Evolutionary conservation across 2,797 vertebrate species (phyloP).

Genomic region (Malacoctenus gilli): DNA sequence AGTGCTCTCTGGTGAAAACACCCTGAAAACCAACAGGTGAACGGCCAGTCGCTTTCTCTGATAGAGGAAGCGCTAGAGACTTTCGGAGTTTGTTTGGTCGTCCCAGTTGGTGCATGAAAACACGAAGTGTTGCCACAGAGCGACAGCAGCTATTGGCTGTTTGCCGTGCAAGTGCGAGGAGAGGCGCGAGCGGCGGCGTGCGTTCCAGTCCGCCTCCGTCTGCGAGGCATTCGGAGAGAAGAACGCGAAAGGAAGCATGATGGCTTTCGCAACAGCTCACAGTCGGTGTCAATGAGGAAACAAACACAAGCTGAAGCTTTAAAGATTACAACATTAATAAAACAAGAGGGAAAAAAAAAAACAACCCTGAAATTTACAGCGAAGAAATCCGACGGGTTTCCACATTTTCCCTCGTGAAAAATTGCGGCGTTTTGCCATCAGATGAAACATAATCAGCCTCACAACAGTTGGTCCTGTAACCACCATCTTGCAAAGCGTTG

Average conservation of each 20-base stretch:
- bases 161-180: slow-evolving; percentile 20
- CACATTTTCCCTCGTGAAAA: slow-evolving; percentile 5
- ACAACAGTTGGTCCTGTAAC: slow-evolving; percentile 3
- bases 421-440: slow-evolving; percentile 8
- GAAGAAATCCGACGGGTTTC: not conserved
- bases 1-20: not conserved
- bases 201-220: slow-evolving; percentile 18
- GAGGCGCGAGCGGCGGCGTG: slow-evolving; percentile 13
- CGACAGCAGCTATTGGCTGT: slow-evolving; percentile 22
- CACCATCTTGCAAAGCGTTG: not conserved
- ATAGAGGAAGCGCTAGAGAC: slow-evolving; percentile 1
- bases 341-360: not conserved
- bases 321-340: slow-evolving; percentile 1
- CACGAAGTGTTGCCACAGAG: slow-evolving; percentile 2
- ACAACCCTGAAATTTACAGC: not conserved
- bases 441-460: not conserved
- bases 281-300: slow-evolving; percentile 11
- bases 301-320: slow-evolving; percentile 2
- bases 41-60: not conserved
- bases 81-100: slow-evolving; percentile 4
- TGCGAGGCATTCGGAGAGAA: slow-evolving; percentile 23
- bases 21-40: not conserved
- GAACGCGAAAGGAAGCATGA: slow-evolving; percentile 21
- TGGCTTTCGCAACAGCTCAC: slow-evolving; percentile 33
- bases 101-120: not conserved